Conservation (phyloP, 2,797 vertebrate genomes). For the Oreortyx pictus region DNA sequence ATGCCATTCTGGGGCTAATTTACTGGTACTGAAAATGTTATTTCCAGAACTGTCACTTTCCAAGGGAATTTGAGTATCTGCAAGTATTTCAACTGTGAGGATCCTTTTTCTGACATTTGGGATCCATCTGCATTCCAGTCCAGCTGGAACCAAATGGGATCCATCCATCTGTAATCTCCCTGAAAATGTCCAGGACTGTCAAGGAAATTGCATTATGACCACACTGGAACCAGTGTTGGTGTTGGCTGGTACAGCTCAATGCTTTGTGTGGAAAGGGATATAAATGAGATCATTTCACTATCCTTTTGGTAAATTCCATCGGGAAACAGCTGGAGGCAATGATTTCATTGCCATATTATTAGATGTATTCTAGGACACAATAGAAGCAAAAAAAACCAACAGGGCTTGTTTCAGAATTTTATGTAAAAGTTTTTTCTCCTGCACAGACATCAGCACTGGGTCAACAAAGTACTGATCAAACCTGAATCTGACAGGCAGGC, state of each 20-base stretch:
- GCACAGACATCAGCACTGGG: constrained; percentile 5
- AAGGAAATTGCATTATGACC: constrained; percentile 65
- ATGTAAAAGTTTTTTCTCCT: constrained; percentile 41
- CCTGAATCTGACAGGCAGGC: not conserved
- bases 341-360: constrained; percentile 69
- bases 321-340: constrained; percentile 71
- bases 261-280: constrained; percentile 53
- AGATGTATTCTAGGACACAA: constrained; percentile 58
- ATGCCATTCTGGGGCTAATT: constrained; percentile 73
- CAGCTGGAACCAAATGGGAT: constrained; percentile 41
- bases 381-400: constrained; percentile 63
- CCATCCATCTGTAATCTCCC: constrained; percentile 55
- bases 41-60: constrained; percentile 75
- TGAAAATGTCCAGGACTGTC: constrained; percentile 62
- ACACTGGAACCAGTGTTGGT: constrained; percentile 60
- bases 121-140: constrained; percentile 60
- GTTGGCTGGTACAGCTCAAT: constrained; percentile 65
- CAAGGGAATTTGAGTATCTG: constrained; percentile 64
- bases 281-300: constrained; percentile 69
- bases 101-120: constrained; percentile 72
- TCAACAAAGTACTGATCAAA: constrained; percentile 46
- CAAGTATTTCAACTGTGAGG: constrained; percentile 58
- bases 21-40: constrained; percentile 73
- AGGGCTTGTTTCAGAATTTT: constrained; percentile 49
- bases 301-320: constrained; percentile 45